Base-by-base conservation (phyloP, 2,113 vertebrate genomes). In the Mobula birostris region DNA sequence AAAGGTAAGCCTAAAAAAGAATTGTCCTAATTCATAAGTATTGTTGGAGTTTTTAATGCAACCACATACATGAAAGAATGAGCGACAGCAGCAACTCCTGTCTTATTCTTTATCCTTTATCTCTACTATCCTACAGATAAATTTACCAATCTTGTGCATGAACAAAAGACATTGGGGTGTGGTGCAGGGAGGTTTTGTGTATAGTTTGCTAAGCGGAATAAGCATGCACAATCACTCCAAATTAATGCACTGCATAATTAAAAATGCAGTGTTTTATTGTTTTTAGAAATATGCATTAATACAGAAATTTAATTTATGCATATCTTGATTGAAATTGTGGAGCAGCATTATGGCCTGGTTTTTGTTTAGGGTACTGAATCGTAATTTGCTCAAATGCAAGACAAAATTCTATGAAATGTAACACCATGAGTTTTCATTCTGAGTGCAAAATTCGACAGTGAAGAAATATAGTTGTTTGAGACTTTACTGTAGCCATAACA, bases 1-100 rank as follows among this genome's bases (percentile, higher is more conserved):
- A 95, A 99, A 99, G 98, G 98, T 99, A 96, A 94, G 82, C 14
- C 5, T 6, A 8, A 19, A 93, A 32, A 90, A 90, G 14, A 63
- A 6, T 32, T 2, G 1, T 36, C n/a, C 11, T 8, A 70, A 90
- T 90, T 40, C 0, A 92, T 5, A 14, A 27, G 24, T 70, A 40
- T 2, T 24, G 40, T 76, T 93, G 68, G 3, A 70, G 6, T 15
- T n/a, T n/a, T 4, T 66, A 15, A 66, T 88, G 1, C 27, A 32
- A 1, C 29, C 29, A 63, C 61, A 19, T 14, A 14, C n/a, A 32
- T 19, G 61, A 66, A 66, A 82, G 5, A 48, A 12, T 82, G 27
- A 29, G 1, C 29, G 63, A 5, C 63, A 27, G 85, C 29, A 4
- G 66, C 5, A 88, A n/a, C 29, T n/a, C 63, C 85, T 90, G 40